Base-by-base conservation (phyloP, 1,140 invertebrate species). In the Calephelis virginiensis region DNA sequence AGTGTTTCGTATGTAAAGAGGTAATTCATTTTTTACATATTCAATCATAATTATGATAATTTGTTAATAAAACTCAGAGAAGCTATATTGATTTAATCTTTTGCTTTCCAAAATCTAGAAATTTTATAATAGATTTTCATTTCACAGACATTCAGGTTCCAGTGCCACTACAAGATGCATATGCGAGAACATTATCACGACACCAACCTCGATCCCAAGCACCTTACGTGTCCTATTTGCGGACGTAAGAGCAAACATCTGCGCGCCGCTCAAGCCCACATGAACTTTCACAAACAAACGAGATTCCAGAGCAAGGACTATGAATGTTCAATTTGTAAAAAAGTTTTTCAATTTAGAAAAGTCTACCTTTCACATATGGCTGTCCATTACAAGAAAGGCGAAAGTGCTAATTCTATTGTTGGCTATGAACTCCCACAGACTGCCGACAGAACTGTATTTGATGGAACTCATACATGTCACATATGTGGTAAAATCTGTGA, bases 281-380 rank as follows among this genome's bases (percentile, higher is more conserved):
- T 91, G 85, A 91, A 86, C 65, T 92, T 74, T 78, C 91, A 92
- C 74, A 91, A 89, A 45, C 82, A 91, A 61, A 90, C 87, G 1
- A 83, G 89, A 17, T 91, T 91, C 70, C 74, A 86, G 59, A 85
- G 73, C 70, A 86, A 86, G 40, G 86, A 91, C 75, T 91, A 91
- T 71, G 80, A 89, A 69, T 92, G 91, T 67, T 82, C 86, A 17
- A 86, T 92, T 40, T 92, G 91, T 73, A 85, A 90, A 64, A 73
- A 83, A 48, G 80, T 90, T 1, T 92, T 92, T 62, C 86, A 89
- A 63, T 72, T 73, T 64, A 69, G 89, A 11, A 85, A 85, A 68
- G 84, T 87, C 8, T 91, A 91, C 49, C 81, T 91, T 13, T 81
- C 84, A 0, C 86, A 90, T 43, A 91, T 92, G 87, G 84, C 85